phyloP scores from a whole-genome alignment of 2,888 invertebrate species.

The Ochropleura plecta region DNA sequence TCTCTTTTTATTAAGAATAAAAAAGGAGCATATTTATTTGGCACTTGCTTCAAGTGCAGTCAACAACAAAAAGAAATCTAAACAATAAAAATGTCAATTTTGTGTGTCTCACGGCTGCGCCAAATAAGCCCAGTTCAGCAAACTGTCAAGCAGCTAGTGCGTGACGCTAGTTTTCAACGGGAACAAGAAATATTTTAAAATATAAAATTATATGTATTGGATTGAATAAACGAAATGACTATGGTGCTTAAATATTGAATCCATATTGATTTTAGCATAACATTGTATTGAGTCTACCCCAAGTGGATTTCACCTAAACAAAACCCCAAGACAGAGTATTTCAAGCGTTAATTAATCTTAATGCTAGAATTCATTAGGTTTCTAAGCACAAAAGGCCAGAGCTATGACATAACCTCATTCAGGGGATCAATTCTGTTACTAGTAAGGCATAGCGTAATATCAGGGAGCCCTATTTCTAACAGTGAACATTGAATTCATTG shows the following conservation, averaged over 20 bases:
- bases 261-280: background rate
- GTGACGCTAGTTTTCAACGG: no score
- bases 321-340: background rate
- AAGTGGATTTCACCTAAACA: background rate
- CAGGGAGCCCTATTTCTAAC: background rate
- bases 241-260: background rate
- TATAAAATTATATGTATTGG: no score
- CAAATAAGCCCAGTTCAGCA: no score
- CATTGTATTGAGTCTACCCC: background rate
- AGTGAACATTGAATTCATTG: background rate
- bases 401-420: background rate
- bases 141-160: no score
- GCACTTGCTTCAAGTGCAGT: no score
- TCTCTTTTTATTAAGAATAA: no score
- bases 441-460: background rate
- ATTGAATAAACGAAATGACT: no score
- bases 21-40: no score
- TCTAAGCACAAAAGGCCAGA: background rate
- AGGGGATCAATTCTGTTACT: background rate
- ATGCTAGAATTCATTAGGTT: background rate
- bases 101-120: no score
- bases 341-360: background rate
- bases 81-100: no score
- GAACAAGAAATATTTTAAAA: no score
- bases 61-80: no score